Percentiles rank a stretch among this genome's conserved stretches.
Evolutionary conservation across 2,113 vertebrate species (phyloP).

Genomic region (Mugil cephalus): DNA sequence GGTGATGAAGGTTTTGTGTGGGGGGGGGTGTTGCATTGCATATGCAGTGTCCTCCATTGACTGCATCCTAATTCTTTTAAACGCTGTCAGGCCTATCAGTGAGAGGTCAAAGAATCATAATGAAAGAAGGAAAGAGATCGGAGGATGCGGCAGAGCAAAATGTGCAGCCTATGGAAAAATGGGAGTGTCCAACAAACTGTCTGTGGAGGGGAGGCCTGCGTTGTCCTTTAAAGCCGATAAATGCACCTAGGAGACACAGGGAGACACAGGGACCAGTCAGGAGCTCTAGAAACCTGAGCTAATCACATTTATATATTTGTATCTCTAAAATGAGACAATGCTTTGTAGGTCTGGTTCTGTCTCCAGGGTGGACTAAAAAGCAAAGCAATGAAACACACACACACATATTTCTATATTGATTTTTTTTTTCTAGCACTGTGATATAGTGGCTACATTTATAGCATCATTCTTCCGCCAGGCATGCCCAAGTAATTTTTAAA

Average conservation of each 20-base stretch:
- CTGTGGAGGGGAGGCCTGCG: too few species aligned
- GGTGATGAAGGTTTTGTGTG: conserved; percentile 39
- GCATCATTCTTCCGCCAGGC: conserved; percentile 36
- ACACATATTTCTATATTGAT: conserved; percentile 17
- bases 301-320: conserved; percentile 5
- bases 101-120: conserved; percentile 6
- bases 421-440: conserved; percentile 7
- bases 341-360: conserved; percentile 20
- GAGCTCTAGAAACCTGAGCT: not conserved
- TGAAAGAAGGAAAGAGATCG: conserved; percentile 15
- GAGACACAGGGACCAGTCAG: not conserved
- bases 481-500: conserved; percentile 22
- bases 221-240: not conserved
- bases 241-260: not conserved
- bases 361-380: conserved; percentile 3
- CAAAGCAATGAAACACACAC: not conserved
- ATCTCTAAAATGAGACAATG: conserved; percentile 13
- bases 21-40: conserved; percentile 47
- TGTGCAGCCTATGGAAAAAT: not conserved
- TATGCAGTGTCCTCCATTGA: conserved; percentile 29
- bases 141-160: conserved; percentile 1
- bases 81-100: conserved; percentile 39
- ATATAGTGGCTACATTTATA: conserved; percentile 37
- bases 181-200: too few species aligned
- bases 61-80: conserved; percentile 63